Base-by-base conservation (phyloP, 2,888 invertebrate genomes). In the Xestia sexstrigata region DNA sequence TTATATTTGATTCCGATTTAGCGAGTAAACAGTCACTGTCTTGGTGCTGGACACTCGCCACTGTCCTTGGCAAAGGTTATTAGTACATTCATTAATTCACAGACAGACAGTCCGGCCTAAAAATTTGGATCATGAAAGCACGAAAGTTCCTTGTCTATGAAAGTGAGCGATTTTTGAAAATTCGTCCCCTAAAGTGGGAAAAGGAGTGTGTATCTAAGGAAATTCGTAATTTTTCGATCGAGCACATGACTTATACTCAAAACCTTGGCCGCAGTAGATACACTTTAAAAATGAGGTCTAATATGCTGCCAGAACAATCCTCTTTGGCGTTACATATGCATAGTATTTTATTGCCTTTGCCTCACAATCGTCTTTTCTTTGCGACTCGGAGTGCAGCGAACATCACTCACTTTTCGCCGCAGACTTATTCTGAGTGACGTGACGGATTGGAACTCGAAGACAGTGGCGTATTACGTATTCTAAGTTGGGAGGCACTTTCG, bases 351-450 rank as follows among this genome's bases (percentile, higher is more conserved):
- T 85, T 81, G 78, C 68, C 72, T 83, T 58, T 70, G 78, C 78
- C 71, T 72, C 69, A 69, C 85, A 83, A 79, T 79, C 76, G 65
- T 68, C 79, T 83, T 88, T 78, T 75, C 73, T 82, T 78, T 70
- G 70, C 70, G 74, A 80, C 66, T 70, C 58, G 58, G 75, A 83
- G 80, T 86, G 89, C 89, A 81, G 66, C 65, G 49, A 69, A 68
- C 74, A 77, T 82, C 87, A 85, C 78, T 87, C 86, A 89, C 81
- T 80, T 82, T 80, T 79, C 76, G 71, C 47, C 74, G 45, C 60
- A 66, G 78, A 71, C 84, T 87, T 88, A 81, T 79, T 74, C 80
- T 85, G 88, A 83, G 39, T 88, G 89, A 87, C 87, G 60, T 84
- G 87, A 82, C 70, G 68, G 74, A 88, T 87, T 85, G 81, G 79